Conservation (phyloP, 53 echinoderm and acorn worm species). For the Patiria pectinifera region DNA sequence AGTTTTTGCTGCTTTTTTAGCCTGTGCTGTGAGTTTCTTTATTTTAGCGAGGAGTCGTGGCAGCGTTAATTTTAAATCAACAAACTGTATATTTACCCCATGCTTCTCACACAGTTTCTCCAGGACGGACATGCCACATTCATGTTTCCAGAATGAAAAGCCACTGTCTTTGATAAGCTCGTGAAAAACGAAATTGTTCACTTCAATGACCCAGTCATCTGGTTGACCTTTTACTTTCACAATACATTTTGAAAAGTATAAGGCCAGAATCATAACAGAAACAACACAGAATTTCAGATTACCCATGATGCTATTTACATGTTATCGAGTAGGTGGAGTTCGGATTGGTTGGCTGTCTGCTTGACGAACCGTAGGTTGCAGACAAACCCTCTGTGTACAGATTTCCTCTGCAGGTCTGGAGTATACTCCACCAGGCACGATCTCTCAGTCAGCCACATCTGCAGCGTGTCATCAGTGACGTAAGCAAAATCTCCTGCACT, state of each 20-base stretch:
- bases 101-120: no score
- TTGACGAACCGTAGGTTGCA: conserved; percentile 54
- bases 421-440: conserved; percentile 60
- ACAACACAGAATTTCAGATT: no score
- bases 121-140: conserved; percentile 37
- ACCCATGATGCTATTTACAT: no score
- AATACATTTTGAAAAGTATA: not conserved
- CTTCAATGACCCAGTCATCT: conserved; percentile 35
- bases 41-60: no score
- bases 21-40: not conserved
- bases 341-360: no score
- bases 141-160: conserved; percentile 3
- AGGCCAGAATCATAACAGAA: no score
- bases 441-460: conserved; percentile 70
- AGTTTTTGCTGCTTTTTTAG: conserved; percentile 1
- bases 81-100: no score
- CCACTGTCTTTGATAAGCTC: conserved; percentile 32
- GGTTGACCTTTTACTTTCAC: not conserved
- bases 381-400: conserved; percentile 31
- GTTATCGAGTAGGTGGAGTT: no score
- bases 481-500: conserved; percentile 72
- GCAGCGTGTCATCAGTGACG: conserved; percentile 54
- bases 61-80: no score
- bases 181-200: conserved; percentile 26
- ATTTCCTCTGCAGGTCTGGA: conserved; percentile 4